A percentile compares a stretch with the other conserved stretches of the same genome.
Conservation (phyloP, 2,888 invertebrate species). For the Diarsia mendica region DNA sequence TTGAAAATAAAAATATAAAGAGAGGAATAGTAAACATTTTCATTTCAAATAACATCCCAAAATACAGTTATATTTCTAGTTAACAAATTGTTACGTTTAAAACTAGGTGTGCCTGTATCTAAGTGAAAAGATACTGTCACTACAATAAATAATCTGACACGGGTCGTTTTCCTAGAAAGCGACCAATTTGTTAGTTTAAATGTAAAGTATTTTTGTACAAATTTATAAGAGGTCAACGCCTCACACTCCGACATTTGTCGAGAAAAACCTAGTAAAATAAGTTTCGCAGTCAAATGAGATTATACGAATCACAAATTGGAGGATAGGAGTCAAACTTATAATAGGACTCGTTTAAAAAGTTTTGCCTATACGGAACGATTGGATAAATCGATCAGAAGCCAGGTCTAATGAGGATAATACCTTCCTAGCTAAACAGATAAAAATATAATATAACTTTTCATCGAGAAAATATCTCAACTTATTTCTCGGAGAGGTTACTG, state of each 20-base stretch:
- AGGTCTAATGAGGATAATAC: conserved; percentile 35
- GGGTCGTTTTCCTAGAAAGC: conserved; percentile 48
- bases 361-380: conserved; percentile 18
- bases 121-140: conserved; percentile 22
- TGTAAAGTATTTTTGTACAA: conserved; percentile 23
- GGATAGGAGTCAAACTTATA: conserved; percentile 55
- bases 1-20: not conserved
- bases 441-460: not conserved
- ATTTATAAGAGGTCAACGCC: conserved; percentile 19
- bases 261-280: conserved; percentile 42
- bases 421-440: conserved; percentile 9
- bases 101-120: conserved; percentile 10
- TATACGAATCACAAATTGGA: conserved; percentile 45
- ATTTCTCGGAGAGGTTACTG: conserved; percentile 4
- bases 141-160: conserved; percentile 47
- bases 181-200: conserved; percentile 39
- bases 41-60: conserved; percentile 3
- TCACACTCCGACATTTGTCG: not conserved
- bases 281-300: conserved; percentile 43
- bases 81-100: conserved; percentile 8
- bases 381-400: conserved; percentile 8
- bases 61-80: not conserved
- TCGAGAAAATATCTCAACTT: not conserved
- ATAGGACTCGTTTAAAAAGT: conserved; percentile 53
- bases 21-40: conserved; percentile 2